These are phyloP conservation scores for Bimastos eiseni DNA, from an alignment of 2,888 invertebrate species.

Conservation along the genomic window DNA sequence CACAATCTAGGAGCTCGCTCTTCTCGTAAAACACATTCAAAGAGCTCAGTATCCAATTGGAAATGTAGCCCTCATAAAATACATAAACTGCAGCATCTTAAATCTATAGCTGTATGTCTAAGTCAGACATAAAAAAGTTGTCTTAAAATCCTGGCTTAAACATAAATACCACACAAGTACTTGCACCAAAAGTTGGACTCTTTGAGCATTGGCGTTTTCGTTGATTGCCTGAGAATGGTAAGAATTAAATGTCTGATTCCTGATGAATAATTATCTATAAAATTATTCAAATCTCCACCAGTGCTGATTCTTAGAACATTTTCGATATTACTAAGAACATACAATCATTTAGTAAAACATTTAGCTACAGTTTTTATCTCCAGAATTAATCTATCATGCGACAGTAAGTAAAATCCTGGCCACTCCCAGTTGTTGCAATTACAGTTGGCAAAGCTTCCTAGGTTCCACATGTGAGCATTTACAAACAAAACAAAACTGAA, in stretches of 20 bases:
- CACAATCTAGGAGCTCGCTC: too few relatives aligned
- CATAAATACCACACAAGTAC: neutral
- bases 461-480: neutral
- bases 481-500: conserved; percentile 1
- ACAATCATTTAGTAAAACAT: neutral
- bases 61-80: neutral
- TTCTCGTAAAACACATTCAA: too few relatives aligned
- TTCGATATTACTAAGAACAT: too few relatives aligned
- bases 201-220: neutral
- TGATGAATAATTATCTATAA: neutral
- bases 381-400: too few relatives aligned
- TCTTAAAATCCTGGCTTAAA: neutral
- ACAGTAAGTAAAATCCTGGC: neutral
- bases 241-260: neutral
- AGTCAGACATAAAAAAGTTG: neutral
- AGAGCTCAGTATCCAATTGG: too few relatives aligned
- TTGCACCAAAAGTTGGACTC: neutral
- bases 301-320: neutral
- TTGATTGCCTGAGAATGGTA: neutral
- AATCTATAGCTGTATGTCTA: neutral
- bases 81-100: neutral
- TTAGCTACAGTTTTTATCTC: too few relatives aligned
- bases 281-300: neutral
- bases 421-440: neutral
- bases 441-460: neutral